These are phyloP conservation scores for Isichthys henryi DNA, from an alignment of 2,113 vertebrate genomes.

Conservation along the genomic window DNA sequence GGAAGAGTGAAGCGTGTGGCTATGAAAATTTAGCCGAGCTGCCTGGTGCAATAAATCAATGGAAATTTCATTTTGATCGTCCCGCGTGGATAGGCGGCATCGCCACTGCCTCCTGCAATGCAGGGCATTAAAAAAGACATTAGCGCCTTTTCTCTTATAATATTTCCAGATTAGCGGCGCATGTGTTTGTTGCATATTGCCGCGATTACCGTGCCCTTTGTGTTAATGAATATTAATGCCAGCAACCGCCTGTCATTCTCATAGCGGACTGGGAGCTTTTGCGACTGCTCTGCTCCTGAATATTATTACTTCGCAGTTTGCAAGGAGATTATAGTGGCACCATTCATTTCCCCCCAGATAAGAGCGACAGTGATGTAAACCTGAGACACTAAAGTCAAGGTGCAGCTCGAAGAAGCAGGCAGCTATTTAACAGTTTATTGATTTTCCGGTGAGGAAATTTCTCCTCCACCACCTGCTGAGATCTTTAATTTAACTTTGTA, in stretches of 20 bases:
- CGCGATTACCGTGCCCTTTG: background rate
- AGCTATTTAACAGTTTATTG: constrained; percentile 9
- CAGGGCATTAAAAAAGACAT: background rate
- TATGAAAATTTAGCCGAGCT: background rate
- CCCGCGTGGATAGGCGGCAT: background rate
- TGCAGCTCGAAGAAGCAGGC: background rate
- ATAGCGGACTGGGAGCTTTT: background rate
- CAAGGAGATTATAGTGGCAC: background rate
- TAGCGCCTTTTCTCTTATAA: background rate
- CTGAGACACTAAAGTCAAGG: background rate
- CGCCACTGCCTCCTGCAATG: background rate
- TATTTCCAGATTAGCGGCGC: background rate
- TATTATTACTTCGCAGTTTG: constrained; percentile 5
- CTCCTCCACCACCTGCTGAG: background rate
- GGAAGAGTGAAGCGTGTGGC: background rate
- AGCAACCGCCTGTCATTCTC: background rate
- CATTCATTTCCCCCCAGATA: constrained; percentile 7
- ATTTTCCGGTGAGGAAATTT: background rate
- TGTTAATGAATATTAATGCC: background rate
- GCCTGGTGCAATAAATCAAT: constrained; percentile 4
- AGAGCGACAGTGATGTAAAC: background rate
- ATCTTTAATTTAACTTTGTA: background rate
- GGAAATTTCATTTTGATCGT: background rate
- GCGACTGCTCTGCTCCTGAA: background rate
- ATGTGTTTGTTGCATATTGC: background rate